Conservation (phyloP, 2,888 invertebrate genomes). For the Mechanitis mazaeus region DNA sequence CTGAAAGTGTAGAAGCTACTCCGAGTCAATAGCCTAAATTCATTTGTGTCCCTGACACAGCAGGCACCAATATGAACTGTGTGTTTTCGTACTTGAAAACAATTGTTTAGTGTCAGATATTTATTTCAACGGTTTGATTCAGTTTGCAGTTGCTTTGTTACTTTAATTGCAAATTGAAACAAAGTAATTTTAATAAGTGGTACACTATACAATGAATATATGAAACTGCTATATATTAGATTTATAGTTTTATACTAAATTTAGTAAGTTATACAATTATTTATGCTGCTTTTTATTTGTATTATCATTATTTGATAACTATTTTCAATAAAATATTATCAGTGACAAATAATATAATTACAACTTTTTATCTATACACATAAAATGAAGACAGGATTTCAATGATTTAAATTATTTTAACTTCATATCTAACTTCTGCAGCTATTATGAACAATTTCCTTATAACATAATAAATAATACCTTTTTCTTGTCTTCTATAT, state of each 20-base stretch:
- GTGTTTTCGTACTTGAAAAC: constrained; percentile 67
- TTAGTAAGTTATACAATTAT: constrained; percentile 3
- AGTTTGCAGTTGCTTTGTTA: constrained; percentile 23
- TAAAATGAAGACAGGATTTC: too few species aligned
- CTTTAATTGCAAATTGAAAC: constrained; percentile 21
- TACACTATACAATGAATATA: constrained; percentile 12
- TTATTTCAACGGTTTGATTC: constrained; percentile 18
- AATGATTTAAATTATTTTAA: too few species aligned
- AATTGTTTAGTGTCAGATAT: constrained; percentile 43
- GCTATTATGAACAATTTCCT: neutral
- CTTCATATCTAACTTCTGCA: neutral
- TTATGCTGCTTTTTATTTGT: constrained; percentile 2
- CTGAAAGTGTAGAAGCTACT: constrained; percentile 55
- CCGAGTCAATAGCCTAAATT: constrained; percentile 68
- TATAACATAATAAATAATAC: neutral
- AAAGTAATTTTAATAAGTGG: constrained; percentile 11
- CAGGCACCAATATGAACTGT: constrained; percentile 55
- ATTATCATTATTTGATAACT: neutral
- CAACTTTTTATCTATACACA: neutral
- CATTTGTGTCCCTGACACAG: constrained; percentile 46
- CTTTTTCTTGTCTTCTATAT: too few species aligned
- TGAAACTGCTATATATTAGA: constrained; percentile 2
- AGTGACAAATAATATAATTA: neutral
- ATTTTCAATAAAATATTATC: neutral
- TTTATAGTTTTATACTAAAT: constrained; percentile 10